A percentile compares a stretch with the other conserved stretches of the same genome.
Evolutionary conservation across 2,888 invertebrate genomes (phyloP).

Genomic region (Chloroclysta siterata): DNA sequence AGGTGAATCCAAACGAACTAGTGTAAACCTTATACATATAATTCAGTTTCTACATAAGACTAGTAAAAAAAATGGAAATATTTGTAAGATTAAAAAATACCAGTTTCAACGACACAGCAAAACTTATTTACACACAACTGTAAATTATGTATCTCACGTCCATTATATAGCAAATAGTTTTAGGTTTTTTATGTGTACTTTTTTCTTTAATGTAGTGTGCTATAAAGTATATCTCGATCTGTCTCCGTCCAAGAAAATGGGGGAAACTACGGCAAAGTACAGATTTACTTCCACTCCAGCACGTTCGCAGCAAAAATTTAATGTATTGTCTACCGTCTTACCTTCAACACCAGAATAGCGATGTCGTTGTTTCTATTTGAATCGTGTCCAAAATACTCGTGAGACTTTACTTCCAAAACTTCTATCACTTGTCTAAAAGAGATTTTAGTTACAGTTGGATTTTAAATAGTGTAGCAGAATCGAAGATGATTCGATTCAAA

Average conservation of each 20-base stretch:
- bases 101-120: no score
- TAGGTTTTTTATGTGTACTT: no score
- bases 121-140: no score
- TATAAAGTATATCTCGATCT: no score
- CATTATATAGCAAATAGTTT: no score
- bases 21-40: no score
- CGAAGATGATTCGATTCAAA: background rate
- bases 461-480: background rate
- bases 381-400: conserved; percentile 64
- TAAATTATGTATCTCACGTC: no score
- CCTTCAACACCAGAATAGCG: conserved; percentile 64
- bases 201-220: no score
- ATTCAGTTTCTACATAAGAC: no score
- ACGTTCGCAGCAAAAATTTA: conserved; percentile 26
- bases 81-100: no score
- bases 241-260: background rate
- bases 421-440: conserved; percentile 58
- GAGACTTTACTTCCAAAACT: conserved; percentile 61
- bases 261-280: conserved; percentile 16
- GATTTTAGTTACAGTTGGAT: background rate
- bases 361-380: conserved; percentile 68
- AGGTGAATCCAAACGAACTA: no score
- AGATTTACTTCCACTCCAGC: conserved; percentile 37
- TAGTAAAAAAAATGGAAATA: no score
- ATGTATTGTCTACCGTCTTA: conserved; percentile 39